Evolutionary conservation across 1,140 invertebrate species (phyloP), one percentile per base, ranked within the genome.

Genomic region (Heliconius congener): DNA sequence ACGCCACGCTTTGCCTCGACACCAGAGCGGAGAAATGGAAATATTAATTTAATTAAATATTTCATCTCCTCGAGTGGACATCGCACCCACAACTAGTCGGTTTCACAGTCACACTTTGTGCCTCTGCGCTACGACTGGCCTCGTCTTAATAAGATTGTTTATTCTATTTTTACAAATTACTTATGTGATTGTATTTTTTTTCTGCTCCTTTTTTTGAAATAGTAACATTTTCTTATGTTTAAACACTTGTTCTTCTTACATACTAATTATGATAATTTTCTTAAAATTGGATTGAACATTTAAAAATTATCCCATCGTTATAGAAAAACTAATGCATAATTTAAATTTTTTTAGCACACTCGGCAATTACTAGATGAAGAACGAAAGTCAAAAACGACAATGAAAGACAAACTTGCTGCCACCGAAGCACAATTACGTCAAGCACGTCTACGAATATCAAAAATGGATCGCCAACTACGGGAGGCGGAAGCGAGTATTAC

Each of bases 381-480:
- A 76, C 80, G 84, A 71, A 74, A 78, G 71, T 84, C 86, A 8
- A 88, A 86, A 78, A 50, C 66, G 3, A 78, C 76, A 39, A 71
- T 86, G 3, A 93, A 92, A 84, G 91, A 93, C 3, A 94, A 94
- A 82, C 77, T 93, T 71, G 76, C 90, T 8, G 87, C 79, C 8
- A 82, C 90, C 8, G 93, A 94, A 78, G 75, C 83, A 8, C 91
- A 92, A 71, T 77, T 92, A 11, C 85, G 88, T 11, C 89, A 92
- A 71, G 75, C 88, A 8, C 87, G 90, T 1, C 60, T 82, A 55
- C 87, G 93, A 18, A 83, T 94, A 30, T 81, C 81, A 18, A 93
- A 94, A 84, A 93, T 94, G 91, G 93, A 94, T 57, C 85, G 88
- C 2, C 93, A 94, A 78, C 78, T 94, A 4, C 86, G 88, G 4